Conservation (phyloP, 2,797 vertebrate species). For the Channa striata region DNA sequence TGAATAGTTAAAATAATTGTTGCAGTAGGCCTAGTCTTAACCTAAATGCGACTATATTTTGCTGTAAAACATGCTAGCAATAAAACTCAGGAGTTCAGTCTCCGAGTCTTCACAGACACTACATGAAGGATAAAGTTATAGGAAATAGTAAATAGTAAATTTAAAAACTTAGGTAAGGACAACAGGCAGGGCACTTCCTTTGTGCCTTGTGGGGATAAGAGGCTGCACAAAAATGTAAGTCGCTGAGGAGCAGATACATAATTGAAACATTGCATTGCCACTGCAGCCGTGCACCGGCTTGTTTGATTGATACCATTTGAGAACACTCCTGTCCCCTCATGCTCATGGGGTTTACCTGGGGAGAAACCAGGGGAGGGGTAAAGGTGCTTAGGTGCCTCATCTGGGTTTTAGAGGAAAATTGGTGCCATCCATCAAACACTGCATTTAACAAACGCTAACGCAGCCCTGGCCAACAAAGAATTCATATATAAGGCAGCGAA, state of each 20-base stretch:
- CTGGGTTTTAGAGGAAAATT: slow-evolving; percentile 87
- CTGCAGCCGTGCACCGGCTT: slow-evolving; percentile 65
- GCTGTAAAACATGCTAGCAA: slow-evolving; percentile 8
- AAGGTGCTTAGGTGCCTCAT: slow-evolving; percentile 84
- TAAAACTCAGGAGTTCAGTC: slow-evolving; percentile 20
- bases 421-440: slow-evolving; percentile 87
- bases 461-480: slow-evolving; percentile 79
- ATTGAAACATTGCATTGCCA: slow-evolving; percentile 80
- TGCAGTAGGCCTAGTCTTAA: neutral
- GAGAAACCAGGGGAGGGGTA: slow-evolving; percentile 71
- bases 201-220: slow-evolving; percentile 46
- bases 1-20: neutral
- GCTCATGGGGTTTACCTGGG: slow-evolving; percentile 81
- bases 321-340: slow-evolving; percentile 78
- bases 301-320: slow-evolving; percentile 86
- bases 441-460: slow-evolving; percentile 85
- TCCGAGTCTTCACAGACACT: neutral
- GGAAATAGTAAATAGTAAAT: slow-evolving; percentile 36
- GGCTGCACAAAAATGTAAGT: slow-evolving; percentile 64
- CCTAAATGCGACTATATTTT: neutral
- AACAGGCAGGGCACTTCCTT: slow-evolving; percentile 54
- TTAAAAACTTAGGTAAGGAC: slow-evolving; percentile 60
- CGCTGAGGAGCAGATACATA: slow-evolving; percentile 69
- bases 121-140: neutral
- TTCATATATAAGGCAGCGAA: slow-evolving; percentile 83